These are phyloP conservation scores for Opisthocomus hoazin DNA, from an alignment of 2,113 vertebrate species.

Conservation along the genomic window DNA sequence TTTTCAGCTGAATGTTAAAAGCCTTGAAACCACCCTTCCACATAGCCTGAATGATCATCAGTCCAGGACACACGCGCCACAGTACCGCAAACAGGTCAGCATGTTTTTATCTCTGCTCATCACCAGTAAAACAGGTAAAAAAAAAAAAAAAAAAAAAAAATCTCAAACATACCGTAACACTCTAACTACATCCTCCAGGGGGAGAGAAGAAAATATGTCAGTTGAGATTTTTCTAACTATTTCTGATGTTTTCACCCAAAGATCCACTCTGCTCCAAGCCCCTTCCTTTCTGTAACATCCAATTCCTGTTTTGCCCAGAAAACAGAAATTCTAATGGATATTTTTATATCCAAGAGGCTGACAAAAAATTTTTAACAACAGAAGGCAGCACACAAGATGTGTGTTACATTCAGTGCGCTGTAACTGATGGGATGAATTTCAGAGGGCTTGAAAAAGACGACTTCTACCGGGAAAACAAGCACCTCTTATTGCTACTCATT, in stretches of 20 bases:
- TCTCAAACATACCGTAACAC: neutral
- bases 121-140: neutral
- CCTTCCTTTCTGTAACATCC: neutral
- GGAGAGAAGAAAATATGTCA: neutral
- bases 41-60: accelerated
- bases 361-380: neutral
- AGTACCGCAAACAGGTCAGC: neutral
- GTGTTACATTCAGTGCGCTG: neutral
- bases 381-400: neutral
- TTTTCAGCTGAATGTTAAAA: neutral
- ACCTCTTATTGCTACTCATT: neutral
- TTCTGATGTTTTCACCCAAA: neutral
- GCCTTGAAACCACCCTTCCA: neutral
- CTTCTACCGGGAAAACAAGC: neutral
- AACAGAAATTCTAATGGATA: neutral
- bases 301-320: neutral
- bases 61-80: neutral
- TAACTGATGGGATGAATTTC: neutral
- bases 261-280: accelerated
- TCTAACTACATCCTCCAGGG: neutral
- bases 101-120: neutral
- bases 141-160: neutral
- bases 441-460: neutral
- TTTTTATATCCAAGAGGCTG: neutral
- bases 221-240: neutral